Conservation (phyloP, 2,113 vertebrate genomes). For the Indicator indicator region DNA sequence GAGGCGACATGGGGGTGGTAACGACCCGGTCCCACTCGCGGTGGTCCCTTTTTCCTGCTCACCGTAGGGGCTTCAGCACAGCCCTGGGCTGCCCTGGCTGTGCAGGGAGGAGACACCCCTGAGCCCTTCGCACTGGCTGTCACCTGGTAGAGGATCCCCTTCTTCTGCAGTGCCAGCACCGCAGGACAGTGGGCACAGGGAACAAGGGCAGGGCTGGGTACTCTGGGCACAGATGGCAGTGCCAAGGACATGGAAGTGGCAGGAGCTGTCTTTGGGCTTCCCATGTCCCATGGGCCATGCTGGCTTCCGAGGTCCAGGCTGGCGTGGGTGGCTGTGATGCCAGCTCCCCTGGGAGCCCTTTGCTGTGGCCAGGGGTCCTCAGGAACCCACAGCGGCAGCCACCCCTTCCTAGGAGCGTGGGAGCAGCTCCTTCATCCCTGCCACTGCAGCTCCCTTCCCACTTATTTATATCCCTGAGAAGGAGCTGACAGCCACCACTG, state of each 20-base stretch:
- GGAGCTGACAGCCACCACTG: not conserved
- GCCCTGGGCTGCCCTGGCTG: not conserved
- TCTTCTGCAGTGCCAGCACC: not conserved
- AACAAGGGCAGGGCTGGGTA: not conserved
- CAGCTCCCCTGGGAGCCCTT: not conserved
- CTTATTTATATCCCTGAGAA: conserved; percentile 64
- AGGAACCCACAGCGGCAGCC: not conserved
- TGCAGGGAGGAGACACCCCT: not conserved
- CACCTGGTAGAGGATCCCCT: not conserved
- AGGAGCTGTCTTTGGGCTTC: not conserved
- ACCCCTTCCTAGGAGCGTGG: conserved; percentile 44
- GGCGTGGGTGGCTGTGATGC: conserved; percentile 22
- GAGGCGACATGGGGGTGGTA: rapidly evolving
- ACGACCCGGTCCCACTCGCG: not conserved
- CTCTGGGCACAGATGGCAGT: not conserved
- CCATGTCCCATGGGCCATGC: not conserved
- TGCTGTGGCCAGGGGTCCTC: not conserved
- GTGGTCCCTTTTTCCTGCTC: not conserved
- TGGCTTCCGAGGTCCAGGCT: not conserved
- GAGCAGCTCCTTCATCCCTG: conserved; percentile 10
- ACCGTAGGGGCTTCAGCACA: rapidly evolving
- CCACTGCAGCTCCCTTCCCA: not conserved
- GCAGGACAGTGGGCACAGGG: rapidly evolving
- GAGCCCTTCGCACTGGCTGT: rapidly evolving
- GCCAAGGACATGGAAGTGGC: not conserved